phyloP scores from a whole-genome alignment of 1,140 invertebrate genomes.

The Anastrepha obliqua region DNA sequence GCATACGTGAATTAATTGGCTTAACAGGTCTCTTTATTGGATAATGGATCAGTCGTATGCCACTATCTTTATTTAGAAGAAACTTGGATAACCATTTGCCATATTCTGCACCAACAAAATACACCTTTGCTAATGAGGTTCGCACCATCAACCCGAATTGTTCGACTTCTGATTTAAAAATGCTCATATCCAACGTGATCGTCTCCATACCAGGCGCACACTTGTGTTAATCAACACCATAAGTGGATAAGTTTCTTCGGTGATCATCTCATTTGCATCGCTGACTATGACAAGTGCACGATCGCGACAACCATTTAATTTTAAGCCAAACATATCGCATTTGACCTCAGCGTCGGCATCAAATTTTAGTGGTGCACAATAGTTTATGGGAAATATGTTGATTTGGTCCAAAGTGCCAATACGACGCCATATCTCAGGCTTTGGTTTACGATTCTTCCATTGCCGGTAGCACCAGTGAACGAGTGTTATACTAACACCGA shows the following conservation, averaged over 20 bases:
- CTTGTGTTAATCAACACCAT: slow-evolving; percentile 76
- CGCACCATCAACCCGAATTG: too few relatives aligned
- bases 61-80: slow-evolving; percentile 76
- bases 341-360: slow-evolving; percentile 69
- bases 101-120: slow-evolving; percentile 79
- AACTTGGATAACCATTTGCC: slow-evolving; percentile 79
- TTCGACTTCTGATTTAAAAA: slow-evolving; percentile 57
- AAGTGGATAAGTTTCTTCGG: slow-evolving; percentile 75
- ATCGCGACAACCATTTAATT: slow-evolving; percentile 74
- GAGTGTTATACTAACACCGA: slow-evolving; percentile 61
- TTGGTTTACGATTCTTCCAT: slow-evolving; percentile 64
- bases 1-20: slow-evolving; percentile 59
- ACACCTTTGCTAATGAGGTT: slow-evolving; percentile 67
- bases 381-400: slow-evolving; percentile 76
- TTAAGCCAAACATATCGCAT: slow-evolving; percentile 75
- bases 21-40: slow-evolving; percentile 74
- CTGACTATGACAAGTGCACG: slow-evolving; percentile 77
- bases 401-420: slow-evolving; percentile 76
- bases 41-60: slow-evolving; percentile 78
- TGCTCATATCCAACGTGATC: slow-evolving; percentile 74
- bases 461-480: slow-evolving; percentile 62
- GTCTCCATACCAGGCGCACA: slow-evolving; percentile 75
- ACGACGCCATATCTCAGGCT: slow-evolving; percentile 69
- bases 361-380: slow-evolving; percentile 72
- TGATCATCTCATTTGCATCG: slow-evolving; percentile 75